Evolutionary conservation across 2,797 vertebrate species (phyloP).

Genomic region (Pipistrellus pipistrellus): DNA sequence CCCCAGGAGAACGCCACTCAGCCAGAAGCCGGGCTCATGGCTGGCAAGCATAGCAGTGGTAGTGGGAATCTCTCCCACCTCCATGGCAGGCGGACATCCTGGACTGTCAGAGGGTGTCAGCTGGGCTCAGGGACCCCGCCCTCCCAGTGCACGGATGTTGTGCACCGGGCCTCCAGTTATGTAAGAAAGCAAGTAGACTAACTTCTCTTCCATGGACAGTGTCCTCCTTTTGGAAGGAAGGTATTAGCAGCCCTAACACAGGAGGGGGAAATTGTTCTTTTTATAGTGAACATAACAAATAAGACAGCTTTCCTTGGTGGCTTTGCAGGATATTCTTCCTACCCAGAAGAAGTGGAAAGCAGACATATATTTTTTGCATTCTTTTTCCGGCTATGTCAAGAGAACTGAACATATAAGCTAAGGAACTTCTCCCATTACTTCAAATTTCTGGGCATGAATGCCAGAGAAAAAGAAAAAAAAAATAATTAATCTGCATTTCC

Average conservation of each 20-base stretch:
- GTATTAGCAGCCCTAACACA: constrained; percentile 18
- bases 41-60: no score
- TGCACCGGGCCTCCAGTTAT: background rate
- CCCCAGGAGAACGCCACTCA: no score
- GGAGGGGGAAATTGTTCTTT: background rate
- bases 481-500: background rate
- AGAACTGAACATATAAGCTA: background rate
- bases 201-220: background rate
- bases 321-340: background rate
- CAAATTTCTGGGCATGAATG: background rate
- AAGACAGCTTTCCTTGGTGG: background rate
- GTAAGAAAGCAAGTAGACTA: background rate
- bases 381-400: background rate
- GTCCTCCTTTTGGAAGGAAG: background rate
- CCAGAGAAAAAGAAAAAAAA: background rate
- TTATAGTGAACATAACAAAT: background rate
- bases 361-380: background rate
- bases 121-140: no score
- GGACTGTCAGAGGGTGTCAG: no score
- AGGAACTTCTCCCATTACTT: constrained; percentile 28
- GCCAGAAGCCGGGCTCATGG: no score
- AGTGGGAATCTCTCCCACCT: no score
- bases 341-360: background rate
- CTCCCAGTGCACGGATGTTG: no score
- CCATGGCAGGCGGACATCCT: no score